Percentiles rank a stretch among this genome's conserved stretches.
Conservation (phyloP, 2,888 invertebrate genomes). For the Sminthurides aquaticus region DNA sequence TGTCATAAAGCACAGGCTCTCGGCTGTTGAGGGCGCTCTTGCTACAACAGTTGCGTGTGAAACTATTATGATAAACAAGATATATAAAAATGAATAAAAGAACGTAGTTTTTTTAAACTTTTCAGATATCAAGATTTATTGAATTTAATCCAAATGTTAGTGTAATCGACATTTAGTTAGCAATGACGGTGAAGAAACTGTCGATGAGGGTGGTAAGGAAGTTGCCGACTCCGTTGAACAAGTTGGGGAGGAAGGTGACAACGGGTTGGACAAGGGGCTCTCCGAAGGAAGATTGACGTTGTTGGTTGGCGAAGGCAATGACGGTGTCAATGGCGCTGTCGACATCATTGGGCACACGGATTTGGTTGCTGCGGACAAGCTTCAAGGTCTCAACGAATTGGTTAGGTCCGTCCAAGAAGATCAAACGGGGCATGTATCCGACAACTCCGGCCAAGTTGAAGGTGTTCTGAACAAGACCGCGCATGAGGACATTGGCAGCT, state of each 20-base stretch:
- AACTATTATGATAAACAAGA: too few relatives aligned
- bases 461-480: conserved; percentile 37
- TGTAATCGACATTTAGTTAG: conserved; percentile 17
- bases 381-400: conserved; percentile 42
- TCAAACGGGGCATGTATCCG: conserved; percentile 42
- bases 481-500: conserved; percentile 39
- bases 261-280: conserved; percentile 34
- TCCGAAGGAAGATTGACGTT: conserved; percentile 36
- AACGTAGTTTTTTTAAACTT: too few relatives aligned
- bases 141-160: too few relatives aligned
- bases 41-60: too few relatives aligned
- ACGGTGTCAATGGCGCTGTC: conserved; percentile 41
- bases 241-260: conserved; percentile 41
- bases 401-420: conserved; percentile 42
- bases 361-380: conserved; percentile 41
- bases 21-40: too few relatives aligned
- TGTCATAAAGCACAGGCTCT: too few relatives aligned
- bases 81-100: too few relatives aligned
- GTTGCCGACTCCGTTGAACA: conserved; percentile 39
- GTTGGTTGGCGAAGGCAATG: conserved; percentile 40
- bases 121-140: too few relatives aligned
- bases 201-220: conserved; percentile 42
- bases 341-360: conserved; percentile 40
- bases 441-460: conserved; percentile 40
- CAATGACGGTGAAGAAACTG: conserved; percentile 39